Evolutionary conservation across 2,113 vertebrate species (phyloP), one percentile per base, ranked within the genome.

Genomic region (Lycaon pictus): DNA sequence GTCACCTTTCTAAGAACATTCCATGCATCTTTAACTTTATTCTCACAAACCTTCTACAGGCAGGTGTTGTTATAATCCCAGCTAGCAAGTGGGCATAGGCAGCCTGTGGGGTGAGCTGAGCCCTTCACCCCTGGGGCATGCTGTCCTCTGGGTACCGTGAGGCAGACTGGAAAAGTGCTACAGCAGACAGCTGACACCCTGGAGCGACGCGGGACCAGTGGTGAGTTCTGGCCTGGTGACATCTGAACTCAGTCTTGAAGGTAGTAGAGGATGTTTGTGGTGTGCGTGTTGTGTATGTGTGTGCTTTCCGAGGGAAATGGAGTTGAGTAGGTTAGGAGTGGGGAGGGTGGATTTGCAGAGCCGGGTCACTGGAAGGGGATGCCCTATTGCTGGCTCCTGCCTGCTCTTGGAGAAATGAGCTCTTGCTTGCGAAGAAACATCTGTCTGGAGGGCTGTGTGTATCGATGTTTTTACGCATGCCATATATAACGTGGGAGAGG

Each of bases 1-100:
- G 19, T 7, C 35, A 7, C 17, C 80, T 85, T 74, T 51, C 27
- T 53, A 63, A 56, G 43, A 69, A 67, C 60, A 20, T 13, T 51
- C 62, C 65, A 1, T 17, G 5, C 9, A 0, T 20, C 27, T 25
- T 27, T 35, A 13, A 7, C 13, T 1, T 1, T 17, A 7, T 3
- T 67, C 53, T 37, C 56, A 16, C 23, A 17, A 5, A 10, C 35
- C 11, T 60, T 4, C 56, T 12, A 1, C 2, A 20, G 62, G n/a
- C 25, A 19, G 89, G 32, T 2, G 2, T 12, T 29, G 13, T 10
- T 13, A 9, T 9, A n/a, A 1, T 37, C 27, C 43, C 27, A 58
- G n/a, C 27, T 35, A 60, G 29, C 71, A 13, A 2, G 58, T 53
- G 56, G 74, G 12, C 23, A 3, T 29, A n/a, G 29, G 63, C 4